Base-by-base conservation (phyloP, 2,113 vertebrate species). In the Ceratotherium simum region DNA sequence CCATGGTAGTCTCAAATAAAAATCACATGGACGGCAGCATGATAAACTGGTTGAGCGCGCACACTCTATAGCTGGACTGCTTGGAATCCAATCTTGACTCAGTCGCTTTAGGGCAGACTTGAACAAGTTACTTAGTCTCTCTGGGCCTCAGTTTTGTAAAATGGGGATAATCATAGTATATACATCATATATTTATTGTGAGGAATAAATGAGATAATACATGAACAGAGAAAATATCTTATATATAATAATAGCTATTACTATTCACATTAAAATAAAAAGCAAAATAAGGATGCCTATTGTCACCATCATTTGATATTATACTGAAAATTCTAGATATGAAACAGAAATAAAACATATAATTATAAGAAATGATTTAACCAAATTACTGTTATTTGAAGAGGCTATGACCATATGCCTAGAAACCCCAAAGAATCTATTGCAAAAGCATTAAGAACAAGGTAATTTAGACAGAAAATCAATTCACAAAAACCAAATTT, bases 341-440 rank as follows among this genome's bases (percentile, higher is more conserved):
- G 31, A 87, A 83, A 48, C 6, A 18, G 12, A 95, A 91, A 56
- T 46, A 73, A 70, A 92, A 73, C 8, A 78, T 62, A 92, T n/a
- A 84, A 85, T 33, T 75, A 23, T 94, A 86, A 81, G 36, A 97
- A 97, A 91, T 33, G 11, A 76, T 58, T 70, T 76, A 70, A 85
- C 62, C 72, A 84, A 60, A 81, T 46, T 17, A 42, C 46, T 72
- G 9, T 78, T 84, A 60, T 58, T 70, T 95, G 10, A 90, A 70
- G 14, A 90, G 13, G 4, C 9, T 73, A 39, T 87, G 11, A 96
- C 6, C 46, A 69, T 20, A 67, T 69, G 67, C 36, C 51, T 54
- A 80, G 39, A 73, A 82, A 23, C 11, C 16, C 10, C 62, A 54
- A 69, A 60, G 6, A 85, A 79, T 29, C 31, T 48, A 54, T 21